A percentile compares a stretch with the other conserved stretches of the same genome.
phyloP scores from a whole-genome alignment of 2,888 invertebrate species.

The Scaptomyza tumidula region DNA sequence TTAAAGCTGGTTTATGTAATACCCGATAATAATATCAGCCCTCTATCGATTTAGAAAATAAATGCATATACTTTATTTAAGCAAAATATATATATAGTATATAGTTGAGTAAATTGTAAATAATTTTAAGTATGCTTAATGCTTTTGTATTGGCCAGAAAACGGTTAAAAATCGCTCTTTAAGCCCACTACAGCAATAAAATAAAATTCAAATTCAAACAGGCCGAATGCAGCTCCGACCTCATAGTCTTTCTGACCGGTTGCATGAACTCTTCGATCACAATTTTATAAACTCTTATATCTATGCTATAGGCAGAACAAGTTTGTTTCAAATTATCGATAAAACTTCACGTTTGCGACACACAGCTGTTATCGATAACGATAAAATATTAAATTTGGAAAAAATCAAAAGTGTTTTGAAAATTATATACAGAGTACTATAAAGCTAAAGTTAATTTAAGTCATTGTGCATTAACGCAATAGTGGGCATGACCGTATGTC shows the following conservation, averaged over 20 bases:
- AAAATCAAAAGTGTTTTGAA: neutral
- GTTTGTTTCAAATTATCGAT: neutral
- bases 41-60: constrained; percentile 83
- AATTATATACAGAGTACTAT: too few relatives aligned
- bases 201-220: neutral
- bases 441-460: neutral
- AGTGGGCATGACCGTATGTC: neutral
- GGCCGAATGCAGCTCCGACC: too few relatives aligned
- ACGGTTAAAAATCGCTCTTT: too few relatives aligned
- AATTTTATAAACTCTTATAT: neutral
- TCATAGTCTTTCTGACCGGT: neutral
- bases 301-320: neutral
- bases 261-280: neutral
- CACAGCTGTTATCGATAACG: neutral
- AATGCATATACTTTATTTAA: neutral
- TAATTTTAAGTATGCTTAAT: too few relatives aligned
- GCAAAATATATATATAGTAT: too few relatives aligned
- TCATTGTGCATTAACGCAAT: neutral
- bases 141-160: too few relatives aligned
- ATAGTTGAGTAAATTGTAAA: too few relatives aligned
- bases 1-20: constrained; percentile 85
- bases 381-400: neutral
- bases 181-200: neutral
- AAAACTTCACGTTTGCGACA: too few relatives aligned
- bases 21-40: constrained; percentile 85